Evolutionary conservation across 1,140 invertebrate genomes (phyloP), one percentile per base, ranked within the genome.

Genomic region (Protaetia brevitarsis): DNA sequence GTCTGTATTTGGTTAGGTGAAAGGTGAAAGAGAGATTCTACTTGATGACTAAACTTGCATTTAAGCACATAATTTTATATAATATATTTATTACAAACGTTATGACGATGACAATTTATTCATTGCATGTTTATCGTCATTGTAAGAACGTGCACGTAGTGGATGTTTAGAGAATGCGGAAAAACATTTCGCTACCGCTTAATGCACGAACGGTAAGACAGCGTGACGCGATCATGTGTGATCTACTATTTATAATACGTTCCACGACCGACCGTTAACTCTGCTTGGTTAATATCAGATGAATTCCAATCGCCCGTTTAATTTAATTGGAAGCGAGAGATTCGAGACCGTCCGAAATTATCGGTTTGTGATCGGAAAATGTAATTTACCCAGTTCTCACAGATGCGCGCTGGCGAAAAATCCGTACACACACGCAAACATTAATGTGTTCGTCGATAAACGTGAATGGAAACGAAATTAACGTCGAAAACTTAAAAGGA

Each of bases 201-300:
- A 58, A 58, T 16, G 56, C 56, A 58, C 56, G 56, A 58, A 58
- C 28, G 56, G 56, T 10, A 58, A 58, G 56, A 58, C 56, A 28
- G 56, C 56, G 56, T 58, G 56, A 58, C 56, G 26, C 28, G 56
- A 28, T 58, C 56, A 58, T 58, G 29, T 58, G 56, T 58, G 56
- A 58, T 58, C 56, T 23, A 58, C 56, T 58, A 58, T 58, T 58
- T 58, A 58, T 58, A 58, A 45, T 45, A 45, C 41, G 41, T 45
- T 21, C 41, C 41, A 19, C 41, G 41, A 19, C 41, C 16, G 23
- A 45, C 41, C 41, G 41, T 45, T 45, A 45, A 21, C 41, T 45
- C 23, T 13, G 23, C 41, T 10, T 45, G 16, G 13, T 45, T 45
- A 45, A 45, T 45, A 45, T 13, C 6, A 45, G 6, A 21, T 45